phyloP scores from a whole-genome alignment of 2,888 invertebrate species.

The Hybos culiciformis region DNA sequence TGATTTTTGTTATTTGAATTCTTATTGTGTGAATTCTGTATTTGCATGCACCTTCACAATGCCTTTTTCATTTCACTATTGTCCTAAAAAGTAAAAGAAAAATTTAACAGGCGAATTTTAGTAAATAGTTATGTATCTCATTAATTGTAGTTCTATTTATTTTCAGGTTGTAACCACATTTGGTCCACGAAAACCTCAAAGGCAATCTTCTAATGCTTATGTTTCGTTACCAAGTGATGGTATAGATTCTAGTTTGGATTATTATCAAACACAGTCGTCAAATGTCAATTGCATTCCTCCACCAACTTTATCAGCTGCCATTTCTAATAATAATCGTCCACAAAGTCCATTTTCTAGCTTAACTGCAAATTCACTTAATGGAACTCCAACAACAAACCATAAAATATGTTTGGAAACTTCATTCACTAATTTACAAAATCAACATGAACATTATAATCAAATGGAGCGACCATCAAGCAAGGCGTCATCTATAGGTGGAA shows the following conservation, averaged over 20 bases:
- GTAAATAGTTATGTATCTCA: not conserved
- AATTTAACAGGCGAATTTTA: not conserved
- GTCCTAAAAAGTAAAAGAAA: not conserved
- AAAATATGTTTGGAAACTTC: conserved; percentile 59
- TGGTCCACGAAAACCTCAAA: conserved; percentile 66
- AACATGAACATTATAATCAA: conserved; percentile 24
- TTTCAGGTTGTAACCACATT: conserved; percentile 60
- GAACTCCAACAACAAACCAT: conserved; percentile 40
- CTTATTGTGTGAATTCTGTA: too few relatives aligned
- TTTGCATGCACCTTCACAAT: too few relatives aligned
- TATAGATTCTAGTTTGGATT: conserved; percentile 23
- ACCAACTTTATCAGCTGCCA: conserved; percentile 25
- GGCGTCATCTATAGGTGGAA: conserved; percentile 32
- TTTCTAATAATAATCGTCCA: conserved; percentile 22
- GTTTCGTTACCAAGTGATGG: conserved; percentile 32
- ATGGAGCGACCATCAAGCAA: conserved; percentile 19
- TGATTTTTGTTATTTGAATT: too few relatives aligned
- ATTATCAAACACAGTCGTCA: conserved; percentile 31
- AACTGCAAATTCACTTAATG: conserved; percentile 38
- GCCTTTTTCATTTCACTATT: not conserved
- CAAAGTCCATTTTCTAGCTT: conserved; percentile 40
- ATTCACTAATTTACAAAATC: conserved; percentile 54
- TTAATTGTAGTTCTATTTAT: conserved; percentile 8
- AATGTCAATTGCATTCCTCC: conserved; percentile 32
- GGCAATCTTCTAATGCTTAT: conserved; percentile 37